Conservation (phyloP, 2,113 vertebrate species). For the Gadus chalcogrammus region DNA sequence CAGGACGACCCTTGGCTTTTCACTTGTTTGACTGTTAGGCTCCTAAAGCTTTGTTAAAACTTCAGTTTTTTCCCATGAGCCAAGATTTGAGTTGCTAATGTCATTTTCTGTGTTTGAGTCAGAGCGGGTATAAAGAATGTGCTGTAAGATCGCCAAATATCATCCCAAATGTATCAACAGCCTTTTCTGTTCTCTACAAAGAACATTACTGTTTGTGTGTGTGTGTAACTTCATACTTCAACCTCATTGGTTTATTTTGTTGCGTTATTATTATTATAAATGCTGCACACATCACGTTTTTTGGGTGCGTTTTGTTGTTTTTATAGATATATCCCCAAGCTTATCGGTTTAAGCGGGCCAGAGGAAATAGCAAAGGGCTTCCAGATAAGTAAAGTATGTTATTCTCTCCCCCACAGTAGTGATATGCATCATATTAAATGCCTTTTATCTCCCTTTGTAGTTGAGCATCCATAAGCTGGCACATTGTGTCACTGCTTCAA, state of each 20-base stretch:
- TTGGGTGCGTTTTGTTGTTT: too few relatives aligned
- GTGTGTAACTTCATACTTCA: too few relatives aligned
- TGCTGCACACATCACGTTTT: too few relatives aligned
- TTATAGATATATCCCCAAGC: constrained; percentile 24
- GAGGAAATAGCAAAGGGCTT: constrained; percentile 46
- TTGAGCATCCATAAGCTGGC: constrained; percentile 27
- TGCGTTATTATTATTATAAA: too few relatives aligned
- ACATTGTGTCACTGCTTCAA: constrained; percentile 14
- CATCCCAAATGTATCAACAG: too few relatives aligned
- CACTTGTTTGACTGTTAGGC: constrained; percentile 27
- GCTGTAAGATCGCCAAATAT: too few relatives aligned
- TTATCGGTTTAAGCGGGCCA: constrained; percentile 24
- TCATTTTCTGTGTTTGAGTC: not conserved
- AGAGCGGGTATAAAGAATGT: not conserved
- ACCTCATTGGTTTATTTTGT: too few relatives aligned
- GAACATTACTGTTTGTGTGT: too few relatives aligned
- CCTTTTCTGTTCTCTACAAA: too few relatives aligned
- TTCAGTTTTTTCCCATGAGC: constrained; percentile 22
- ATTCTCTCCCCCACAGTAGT: constrained; percentile 33
- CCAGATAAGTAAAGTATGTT: constrained; percentile 30
- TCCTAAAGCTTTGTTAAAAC: constrained; percentile 21
- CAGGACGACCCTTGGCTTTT: constrained; percentile 14
- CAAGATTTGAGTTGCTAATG: not conserved
- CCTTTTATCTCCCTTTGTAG: constrained; percentile 34
- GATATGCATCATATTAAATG: constrained; percentile 43